Percentiles rank a stretch among this genome's conserved stretches.
Conservation (phyloP, 2,888 invertebrate species). For the Baccha elongata region DNA sequence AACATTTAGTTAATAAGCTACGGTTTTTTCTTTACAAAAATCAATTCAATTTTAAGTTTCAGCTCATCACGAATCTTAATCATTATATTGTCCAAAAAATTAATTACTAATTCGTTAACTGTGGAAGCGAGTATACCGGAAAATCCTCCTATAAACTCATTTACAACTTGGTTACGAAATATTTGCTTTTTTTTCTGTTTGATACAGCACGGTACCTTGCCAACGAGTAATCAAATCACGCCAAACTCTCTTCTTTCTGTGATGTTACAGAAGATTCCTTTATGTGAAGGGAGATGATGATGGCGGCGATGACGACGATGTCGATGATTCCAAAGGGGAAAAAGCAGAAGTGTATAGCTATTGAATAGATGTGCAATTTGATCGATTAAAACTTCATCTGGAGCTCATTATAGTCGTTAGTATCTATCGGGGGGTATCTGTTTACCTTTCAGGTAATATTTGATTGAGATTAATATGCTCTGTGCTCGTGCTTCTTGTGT, state of each 20-base stretch:
- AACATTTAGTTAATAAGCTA: neutral
- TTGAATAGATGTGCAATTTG: slow-evolving; percentile 21
- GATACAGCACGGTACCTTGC: neutral
- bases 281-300: neutral
- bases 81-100: slow-evolving; percentile 28
- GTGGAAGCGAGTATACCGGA: slow-evolving; percentile 26
- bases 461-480: slow-evolving; percentile 39
- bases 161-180: slow-evolving; percentile 51
- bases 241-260: slow-evolving; percentile 34
- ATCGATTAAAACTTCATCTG: slow-evolving; percentile 57
- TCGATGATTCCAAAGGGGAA: neutral
- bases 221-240: slow-evolving; percentile 39
- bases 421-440: slow-evolving; percentile 4
- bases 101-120: slow-evolving; percentile 55
- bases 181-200: neutral
- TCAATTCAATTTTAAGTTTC: slow-evolving; percentile 6
- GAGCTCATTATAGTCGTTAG: slow-evolving; percentile 40
- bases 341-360: slow-evolving; percentile 2
- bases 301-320: neutral
- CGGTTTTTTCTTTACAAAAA: neutral
- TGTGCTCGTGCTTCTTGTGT: neutral
- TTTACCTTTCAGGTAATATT: slow-evolving; percentile 49
- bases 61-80: slow-evolving; percentile 26
- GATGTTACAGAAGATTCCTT: slow-evolving; percentile 22
- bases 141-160: slow-evolving; percentile 39